phyloP scores from a whole-genome alignment of 2,888 invertebrate genomes.

The Baccha elongata region DNA sequence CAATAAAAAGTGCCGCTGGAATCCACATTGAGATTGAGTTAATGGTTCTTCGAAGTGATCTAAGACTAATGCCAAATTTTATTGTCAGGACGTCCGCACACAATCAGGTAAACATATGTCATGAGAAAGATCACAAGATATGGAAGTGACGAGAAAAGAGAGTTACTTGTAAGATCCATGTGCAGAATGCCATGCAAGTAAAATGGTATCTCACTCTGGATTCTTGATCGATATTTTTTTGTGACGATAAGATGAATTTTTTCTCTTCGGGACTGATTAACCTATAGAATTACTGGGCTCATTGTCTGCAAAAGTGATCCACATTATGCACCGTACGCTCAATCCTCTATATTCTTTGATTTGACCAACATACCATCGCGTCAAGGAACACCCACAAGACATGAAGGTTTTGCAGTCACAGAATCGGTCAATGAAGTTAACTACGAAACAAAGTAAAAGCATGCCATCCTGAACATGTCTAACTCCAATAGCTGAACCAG shows the following conservation, averaged over 20 bases:
- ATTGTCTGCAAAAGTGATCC: constrained; percentile 2
- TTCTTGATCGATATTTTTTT: neutral
- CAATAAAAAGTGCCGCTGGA: constrained; percentile 84
- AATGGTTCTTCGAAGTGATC: constrained; percentile 77
- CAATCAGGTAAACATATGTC: constrained; percentile 81
- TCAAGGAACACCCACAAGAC: neutral
- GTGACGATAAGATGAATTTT: constrained; percentile 2
- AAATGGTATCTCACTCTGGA: constrained; percentile 86
- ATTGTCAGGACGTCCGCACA: constrained; percentile 83
- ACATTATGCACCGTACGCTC: constrained; percentile 11
- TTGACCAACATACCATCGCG: neutral
- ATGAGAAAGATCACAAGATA: constrained; percentile 83
- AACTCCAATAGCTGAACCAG: constrained; percentile 67
- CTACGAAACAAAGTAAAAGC: constrained; percentile 19
- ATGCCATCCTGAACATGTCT: constrained; percentile 6
- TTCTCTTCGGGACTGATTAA: constrained; percentile 57
- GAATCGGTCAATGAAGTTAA: constrained; percentile 81
- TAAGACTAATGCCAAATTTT: constrained; percentile 79
- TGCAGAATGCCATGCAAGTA: constrained; percentile 86
- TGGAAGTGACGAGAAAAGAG: constrained; percentile 83
- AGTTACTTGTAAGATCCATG: constrained; percentile 84
- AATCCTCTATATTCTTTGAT: neutral
- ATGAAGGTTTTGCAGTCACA: neutral
- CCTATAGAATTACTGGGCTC: constrained; percentile 7
- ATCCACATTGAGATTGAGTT: constrained; percentile 81